A percentile compares a stretch with the other conserved stretches of the same genome.
phyloP scores from a whole-genome alignment of 2,888 invertebrate species.

The Trichogramma evanescens region DNA sequence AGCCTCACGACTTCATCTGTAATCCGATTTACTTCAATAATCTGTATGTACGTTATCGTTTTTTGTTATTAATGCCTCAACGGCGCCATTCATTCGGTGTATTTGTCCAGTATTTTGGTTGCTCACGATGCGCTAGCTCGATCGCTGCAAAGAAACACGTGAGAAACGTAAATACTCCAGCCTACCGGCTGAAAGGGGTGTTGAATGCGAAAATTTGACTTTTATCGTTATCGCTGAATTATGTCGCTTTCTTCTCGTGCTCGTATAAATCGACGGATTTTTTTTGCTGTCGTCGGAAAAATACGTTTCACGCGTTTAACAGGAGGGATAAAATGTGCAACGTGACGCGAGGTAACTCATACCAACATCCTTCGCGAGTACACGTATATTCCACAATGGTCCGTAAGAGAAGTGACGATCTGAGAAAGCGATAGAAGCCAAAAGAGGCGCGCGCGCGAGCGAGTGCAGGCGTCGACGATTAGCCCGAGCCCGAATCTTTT shows the following conservation, averaged over 20 bases:
- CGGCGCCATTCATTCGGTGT: background rate
- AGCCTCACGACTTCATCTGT: background rate
- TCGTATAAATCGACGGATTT: too few relatives aligned
- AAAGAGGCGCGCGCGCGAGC: constrained; percentile 6
- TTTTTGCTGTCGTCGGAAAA: too few relatives aligned
- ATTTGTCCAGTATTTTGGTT: constrained; percentile 12
- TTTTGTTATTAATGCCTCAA: constrained; percentile 5
- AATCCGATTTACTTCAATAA: constrained; percentile 19
- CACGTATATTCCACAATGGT: background rate
- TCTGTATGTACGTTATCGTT: background rate
- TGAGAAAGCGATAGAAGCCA: background rate
- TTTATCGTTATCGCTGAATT: too few relatives aligned
- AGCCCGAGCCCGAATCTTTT: too few relatives aligned
- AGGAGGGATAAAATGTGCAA: too few relatives aligned
- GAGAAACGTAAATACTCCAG: constrained; percentile 16
- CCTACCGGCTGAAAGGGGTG: too few relatives aligned
- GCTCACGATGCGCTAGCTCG: background rate
- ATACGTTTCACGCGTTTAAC: too few relatives aligned
- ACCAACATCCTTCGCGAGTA: too few relatives aligned
- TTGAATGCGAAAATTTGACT: too few relatives aligned
- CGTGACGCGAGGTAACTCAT: too few relatives aligned
- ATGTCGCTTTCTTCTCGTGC: too few relatives aligned
- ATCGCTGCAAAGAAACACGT: background rate
- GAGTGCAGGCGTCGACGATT: background rate
- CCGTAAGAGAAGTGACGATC: constrained; percentile 1